Evolutionary conservation across 2,888 invertebrate species (phyloP).

Genomic region (Drosophila imparisetae): DNA sequence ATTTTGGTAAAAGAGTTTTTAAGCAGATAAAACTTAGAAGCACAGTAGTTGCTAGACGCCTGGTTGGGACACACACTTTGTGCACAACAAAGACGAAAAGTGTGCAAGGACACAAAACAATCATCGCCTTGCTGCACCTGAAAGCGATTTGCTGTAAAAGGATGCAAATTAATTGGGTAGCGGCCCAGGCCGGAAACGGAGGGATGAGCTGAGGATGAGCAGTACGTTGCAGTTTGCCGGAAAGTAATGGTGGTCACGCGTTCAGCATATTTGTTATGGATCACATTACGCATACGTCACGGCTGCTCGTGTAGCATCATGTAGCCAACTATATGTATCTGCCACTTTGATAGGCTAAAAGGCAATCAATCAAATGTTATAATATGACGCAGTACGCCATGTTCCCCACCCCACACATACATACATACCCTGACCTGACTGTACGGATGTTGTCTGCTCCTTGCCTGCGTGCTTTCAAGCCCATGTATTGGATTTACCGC

Average conservation of each 20-base stretch:
- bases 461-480: conserved; percentile 11
- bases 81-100: neutral
- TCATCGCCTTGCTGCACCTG: conserved; percentile 56
- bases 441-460: conserved; percentile 1
- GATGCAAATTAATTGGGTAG: conserved; percentile 65
- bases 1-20: neutral
- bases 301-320: conserved; percentile 16
- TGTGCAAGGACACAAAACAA: conserved; percentile 20
- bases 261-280: conserved; percentile 63
- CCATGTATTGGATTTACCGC: conserved; percentile 19
- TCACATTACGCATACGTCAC: conserved; percentile 68
- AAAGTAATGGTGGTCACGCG: conserved; percentile 60
- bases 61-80: neutral
- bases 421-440: neutral
- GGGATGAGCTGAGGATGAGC: neutral
- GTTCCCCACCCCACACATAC: neutral
- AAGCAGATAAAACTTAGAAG: neutral
- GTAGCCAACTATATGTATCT: conserved; percentile 40
- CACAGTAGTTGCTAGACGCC: neutral
- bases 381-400: conserved; percentile 59
- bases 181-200: neutral
- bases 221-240: conserved; percentile 20
- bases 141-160: conserved; percentile 60
- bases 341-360: conserved; percentile 46
- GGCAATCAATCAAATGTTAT: conserved; percentile 74